Conservation (phyloP, 37 sponge, comb jelly and placozoan species). For the Chondrilla cf. caribensis region DNA sequence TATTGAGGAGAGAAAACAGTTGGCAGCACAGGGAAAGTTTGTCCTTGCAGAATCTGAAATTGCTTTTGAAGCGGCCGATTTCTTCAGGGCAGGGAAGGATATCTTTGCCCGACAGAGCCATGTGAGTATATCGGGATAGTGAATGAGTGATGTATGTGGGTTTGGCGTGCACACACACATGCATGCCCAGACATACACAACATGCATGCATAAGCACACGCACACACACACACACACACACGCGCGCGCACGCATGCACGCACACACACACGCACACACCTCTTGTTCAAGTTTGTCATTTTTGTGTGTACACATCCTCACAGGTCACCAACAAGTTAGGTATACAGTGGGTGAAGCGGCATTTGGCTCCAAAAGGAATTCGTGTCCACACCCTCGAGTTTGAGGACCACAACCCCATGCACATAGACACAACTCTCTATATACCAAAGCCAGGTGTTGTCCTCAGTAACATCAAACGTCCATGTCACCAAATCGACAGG, state of each 20-base stretch:
- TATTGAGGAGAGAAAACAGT: not conserved
- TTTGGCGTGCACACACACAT: no score
- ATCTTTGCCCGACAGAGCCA: conserved; percentile 80
- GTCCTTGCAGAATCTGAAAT: conserved; percentile 81
- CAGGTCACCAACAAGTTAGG: conserved; percentile 69
- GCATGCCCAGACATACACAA: no score
- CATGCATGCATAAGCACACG: no score
- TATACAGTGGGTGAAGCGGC: conserved; percentile 71
- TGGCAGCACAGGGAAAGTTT: conserved; percentile 36
- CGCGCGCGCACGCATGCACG: no score
- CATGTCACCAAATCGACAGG: conserved; percentile 15
- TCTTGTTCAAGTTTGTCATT: no score
- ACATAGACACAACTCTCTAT: conserved; percentile 66
- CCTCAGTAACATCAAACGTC: conserved; percentile 49
- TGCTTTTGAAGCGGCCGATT: conserved; percentile 81
- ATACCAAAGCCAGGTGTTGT: conserved; percentile 67
- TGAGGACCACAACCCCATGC: conserved; percentile 67
- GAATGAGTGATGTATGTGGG: no score
- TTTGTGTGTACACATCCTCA: not conserved
- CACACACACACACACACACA: no score
- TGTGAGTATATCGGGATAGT: conserved; percentile 19
- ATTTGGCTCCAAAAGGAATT: conserved; percentile 61
- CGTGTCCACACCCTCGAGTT: conserved; percentile 55
- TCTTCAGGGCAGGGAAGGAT: conserved; percentile 69
- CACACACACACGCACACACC: no score